Evolutionary conservation across 2,888 invertebrate species (phyloP).

Genomic region (Lepas anatifera): DNA sequence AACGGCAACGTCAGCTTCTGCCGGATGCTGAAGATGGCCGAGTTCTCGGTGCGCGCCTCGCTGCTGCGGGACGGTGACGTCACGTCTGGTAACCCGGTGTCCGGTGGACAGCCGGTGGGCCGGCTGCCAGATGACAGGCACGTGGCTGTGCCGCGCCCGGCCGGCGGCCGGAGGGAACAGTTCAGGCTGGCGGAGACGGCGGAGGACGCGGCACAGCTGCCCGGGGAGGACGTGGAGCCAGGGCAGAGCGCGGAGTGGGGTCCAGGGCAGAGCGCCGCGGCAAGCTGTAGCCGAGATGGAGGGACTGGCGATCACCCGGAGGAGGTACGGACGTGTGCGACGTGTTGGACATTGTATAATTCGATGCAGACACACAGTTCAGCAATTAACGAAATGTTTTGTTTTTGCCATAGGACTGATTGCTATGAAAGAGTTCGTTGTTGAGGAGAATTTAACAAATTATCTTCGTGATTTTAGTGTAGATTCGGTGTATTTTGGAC

Average conservation of each 20-base stretch:
- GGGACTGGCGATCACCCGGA: no score
- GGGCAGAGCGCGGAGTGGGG: constrained; percentile 19
- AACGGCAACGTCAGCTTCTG: constrained; percentile 61
- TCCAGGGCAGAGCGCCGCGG: neutral
- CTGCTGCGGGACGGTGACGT: neutral
- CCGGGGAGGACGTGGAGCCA: neutral
- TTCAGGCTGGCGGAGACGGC: neutral
- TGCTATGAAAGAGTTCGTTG: no score
- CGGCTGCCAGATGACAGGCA: no score
- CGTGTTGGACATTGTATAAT: no score
- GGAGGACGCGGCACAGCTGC: neutral
- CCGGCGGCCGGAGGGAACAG: neutral
- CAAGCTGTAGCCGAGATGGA: no score
- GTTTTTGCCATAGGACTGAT: no score
- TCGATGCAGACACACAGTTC: no score
- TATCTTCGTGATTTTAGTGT: no score
- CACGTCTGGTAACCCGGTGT: neutral
- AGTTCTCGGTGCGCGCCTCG: constrained; percentile 42
- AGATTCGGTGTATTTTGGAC: no score
- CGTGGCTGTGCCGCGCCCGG: neutral
- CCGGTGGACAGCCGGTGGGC: neutral
- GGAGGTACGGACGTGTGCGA: no score
- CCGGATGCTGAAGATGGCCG: constrained; percentile 60
- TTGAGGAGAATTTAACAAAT: no score
- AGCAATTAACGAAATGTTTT: no score